A percentile compares a stretch with the other conserved stretches of the same genome.
phyloP scores from a whole-genome alignment of 2,113 vertebrate genomes.

The Craseonycteris thonglongyai region DNA sequence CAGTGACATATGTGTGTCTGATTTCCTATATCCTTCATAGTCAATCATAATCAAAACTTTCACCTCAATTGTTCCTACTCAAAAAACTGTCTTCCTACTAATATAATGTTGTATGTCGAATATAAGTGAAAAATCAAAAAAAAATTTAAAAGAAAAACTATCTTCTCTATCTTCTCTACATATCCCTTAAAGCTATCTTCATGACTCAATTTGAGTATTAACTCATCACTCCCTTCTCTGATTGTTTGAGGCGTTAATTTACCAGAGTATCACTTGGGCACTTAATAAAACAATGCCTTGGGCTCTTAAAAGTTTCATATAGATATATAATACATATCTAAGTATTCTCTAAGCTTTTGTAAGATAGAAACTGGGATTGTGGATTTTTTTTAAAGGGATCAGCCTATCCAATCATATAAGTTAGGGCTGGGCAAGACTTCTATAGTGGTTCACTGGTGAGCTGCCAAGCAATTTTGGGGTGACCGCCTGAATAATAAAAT shows the following conservation, averaged over 20 bases:
- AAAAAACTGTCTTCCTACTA: not conserved
- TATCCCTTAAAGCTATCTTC: not conserved
- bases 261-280: not conserved
- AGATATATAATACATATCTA: not conserved
- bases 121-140: too few species aligned
- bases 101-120: too few species aligned
- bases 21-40: not conserved
- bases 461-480: too few species aligned
- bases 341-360: not conserved
- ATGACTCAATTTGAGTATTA: not conserved
- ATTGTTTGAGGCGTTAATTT: not conserved
- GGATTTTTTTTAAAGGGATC: not conserved
- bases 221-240: not conserved
- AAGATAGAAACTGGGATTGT: not conserved
- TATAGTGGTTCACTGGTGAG: too few species aligned
- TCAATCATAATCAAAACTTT: not conserved
- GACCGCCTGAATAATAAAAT: too few species aligned
- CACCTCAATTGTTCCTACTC: not conserved
- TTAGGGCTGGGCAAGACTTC: too few species aligned
- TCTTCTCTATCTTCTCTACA: not conserved
- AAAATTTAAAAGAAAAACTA: not conserved
- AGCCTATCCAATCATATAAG: not conserved
- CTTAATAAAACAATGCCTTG: not conserved
- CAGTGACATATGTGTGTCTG: not conserved
- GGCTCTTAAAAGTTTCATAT: not conserved